These are phyloP conservation scores for Percopsis omiscomaycus DNA, from an alignment of 2,797 vertebrate genomes.

Conservation along the genomic window DNA sequence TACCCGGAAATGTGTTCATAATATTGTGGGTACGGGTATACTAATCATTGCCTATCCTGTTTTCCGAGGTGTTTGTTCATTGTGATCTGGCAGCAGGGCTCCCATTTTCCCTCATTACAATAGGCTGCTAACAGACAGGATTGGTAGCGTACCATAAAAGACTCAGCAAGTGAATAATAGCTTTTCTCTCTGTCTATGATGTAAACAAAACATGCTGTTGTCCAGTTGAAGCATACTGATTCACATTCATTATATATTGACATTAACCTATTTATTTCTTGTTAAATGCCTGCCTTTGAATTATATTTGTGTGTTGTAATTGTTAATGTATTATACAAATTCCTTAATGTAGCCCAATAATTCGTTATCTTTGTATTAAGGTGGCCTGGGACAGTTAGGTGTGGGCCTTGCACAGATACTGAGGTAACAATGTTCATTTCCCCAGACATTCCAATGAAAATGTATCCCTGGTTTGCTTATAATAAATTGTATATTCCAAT, in stretches of 20 bases:
- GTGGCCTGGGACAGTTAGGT: conserved; percentile 81
- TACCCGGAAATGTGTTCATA: not conserved
- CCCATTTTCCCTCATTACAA: conserved; percentile 67
- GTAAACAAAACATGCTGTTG: conserved; percentile 49
- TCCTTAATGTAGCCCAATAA: not conserved
- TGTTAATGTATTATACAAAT: no score
- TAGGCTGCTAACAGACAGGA: conserved; percentile 59
- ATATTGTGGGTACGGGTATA: no score
- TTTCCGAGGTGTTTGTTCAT: conserved; percentile 62
- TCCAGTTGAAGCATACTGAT: conserved; percentile 18
- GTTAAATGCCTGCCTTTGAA: not conserved
- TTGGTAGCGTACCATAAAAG: conserved; percentile 58
- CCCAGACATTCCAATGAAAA: not conserved
- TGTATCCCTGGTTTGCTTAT: conserved; percentile 8
- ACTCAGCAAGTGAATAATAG: conserved; percentile 30
- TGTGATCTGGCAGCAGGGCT: conserved; percentile 36
- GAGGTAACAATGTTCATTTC: conserved; percentile 63
- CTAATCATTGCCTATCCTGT: conserved; percentile 3
- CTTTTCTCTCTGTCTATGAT: conserved; percentile 57
- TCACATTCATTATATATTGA: conserved; percentile 26
- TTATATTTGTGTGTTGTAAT: no score
- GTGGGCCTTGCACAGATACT: conserved; percentile 77
- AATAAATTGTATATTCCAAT: conserved; percentile 9
- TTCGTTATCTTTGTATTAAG: conserved; percentile 53
- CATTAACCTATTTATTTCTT: not conserved